These are phyloP conservation scores for Brachypodius melanocephalos DNA, from an alignment of 2,113 vertebrate genomes.

Conservation along the genomic window DNA sequence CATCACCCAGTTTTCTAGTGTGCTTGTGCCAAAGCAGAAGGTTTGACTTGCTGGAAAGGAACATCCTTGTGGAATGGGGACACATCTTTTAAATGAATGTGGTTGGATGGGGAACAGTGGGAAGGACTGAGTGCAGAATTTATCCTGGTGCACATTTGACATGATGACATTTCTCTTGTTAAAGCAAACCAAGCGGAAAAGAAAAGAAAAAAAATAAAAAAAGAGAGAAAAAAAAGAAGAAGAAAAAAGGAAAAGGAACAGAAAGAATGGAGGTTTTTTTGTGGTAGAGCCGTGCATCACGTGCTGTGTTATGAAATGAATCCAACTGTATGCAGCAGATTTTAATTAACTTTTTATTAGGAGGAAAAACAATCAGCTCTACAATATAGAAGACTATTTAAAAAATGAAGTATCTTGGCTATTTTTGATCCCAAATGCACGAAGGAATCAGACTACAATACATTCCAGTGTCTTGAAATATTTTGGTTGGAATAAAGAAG, in stretches of 20 bases:
- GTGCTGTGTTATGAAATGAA: conserved; percentile 12
- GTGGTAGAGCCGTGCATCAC: background rate
- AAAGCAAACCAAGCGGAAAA: background rate
- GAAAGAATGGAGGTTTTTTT: background rate
- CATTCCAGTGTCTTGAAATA: conserved; percentile 57
- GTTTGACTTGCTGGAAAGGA: background rate
- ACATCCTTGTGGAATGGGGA: background rate
- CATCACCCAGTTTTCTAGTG: background rate
- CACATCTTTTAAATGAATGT: background rate
- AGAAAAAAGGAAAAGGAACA: background rate
- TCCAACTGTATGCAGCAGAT: background rate
- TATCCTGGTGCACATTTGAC: background rate
- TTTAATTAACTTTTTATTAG: conserved; percentile 14
- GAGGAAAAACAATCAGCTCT: background rate
- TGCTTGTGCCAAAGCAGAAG: background rate
- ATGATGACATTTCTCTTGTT: background rate
- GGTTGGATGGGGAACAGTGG: background rate
- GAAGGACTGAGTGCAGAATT: background rate
- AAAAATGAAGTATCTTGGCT: conserved; percentile 45
- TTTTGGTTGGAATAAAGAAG: background rate
- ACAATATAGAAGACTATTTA: conserved; percentile 5
- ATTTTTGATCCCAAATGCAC: conserved; percentile 50
- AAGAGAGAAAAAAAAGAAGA: background rate
- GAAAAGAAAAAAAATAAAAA: background rate
- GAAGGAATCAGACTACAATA: conserved; percentile 11